Evolutionary conservation across 2,113 vertebrate genomes (phyloP).

Genomic region (Tachysurus vachellii): DNA sequence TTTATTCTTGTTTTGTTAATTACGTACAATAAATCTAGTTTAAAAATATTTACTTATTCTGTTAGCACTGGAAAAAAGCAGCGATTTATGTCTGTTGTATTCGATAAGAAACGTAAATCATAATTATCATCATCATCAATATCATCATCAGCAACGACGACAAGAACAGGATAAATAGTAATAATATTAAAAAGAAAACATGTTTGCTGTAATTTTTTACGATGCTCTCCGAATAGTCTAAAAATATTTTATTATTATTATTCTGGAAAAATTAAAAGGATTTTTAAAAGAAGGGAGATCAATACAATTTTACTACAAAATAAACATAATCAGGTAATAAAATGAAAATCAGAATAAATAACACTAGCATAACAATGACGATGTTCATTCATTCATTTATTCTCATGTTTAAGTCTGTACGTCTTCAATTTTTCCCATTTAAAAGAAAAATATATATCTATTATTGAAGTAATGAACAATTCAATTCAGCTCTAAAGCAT

Average conservation of each 20-base stretch:
- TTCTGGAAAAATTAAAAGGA: neutral
- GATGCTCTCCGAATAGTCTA: neutral
- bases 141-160: neutral
- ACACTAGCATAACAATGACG: neutral
- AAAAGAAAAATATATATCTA: no score
- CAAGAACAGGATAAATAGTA: neutral
- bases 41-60: neutral
- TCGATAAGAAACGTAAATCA: neutral
- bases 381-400: neutral
- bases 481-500: neutral
- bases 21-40: neutral
- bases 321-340: neutral
- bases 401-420: neutral
- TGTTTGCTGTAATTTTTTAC: neutral
- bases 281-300: neutral
- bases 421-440: neutral
- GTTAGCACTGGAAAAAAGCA: neutral
- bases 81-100: neutral
- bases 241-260: neutral
- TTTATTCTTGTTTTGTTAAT: neutral
- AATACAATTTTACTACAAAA: neutral
- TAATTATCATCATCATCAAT: neutral
- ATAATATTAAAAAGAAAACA: neutral
- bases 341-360: neutral
- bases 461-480: neutral